A percentile compares a stretch with the other conserved stretches of the same genome.
Evolutionary conservation across 2,113 vertebrate species (phyloP).

Genomic region (Irena cyanogastra): DNA sequence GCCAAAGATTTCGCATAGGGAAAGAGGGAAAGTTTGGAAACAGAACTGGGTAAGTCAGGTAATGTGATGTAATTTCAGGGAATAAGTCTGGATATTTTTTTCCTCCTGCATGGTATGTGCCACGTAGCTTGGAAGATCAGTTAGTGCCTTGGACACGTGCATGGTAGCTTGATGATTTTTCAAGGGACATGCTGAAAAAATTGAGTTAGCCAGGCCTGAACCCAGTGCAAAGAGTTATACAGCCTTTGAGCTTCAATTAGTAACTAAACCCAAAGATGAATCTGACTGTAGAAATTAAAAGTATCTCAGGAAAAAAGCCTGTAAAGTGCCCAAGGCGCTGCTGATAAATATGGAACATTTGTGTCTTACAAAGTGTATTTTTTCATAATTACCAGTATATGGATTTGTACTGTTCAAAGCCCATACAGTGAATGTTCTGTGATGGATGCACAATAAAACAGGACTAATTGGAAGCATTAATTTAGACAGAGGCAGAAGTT

Average conservation of each 20-base stretch:
- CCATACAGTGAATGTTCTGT: background rate
- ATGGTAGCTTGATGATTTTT: background rate
- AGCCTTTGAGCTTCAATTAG: background rate
- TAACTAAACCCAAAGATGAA: background rate
- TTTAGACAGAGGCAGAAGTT: background rate
- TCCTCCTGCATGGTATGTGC: background rate
- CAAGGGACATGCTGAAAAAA: background rate
- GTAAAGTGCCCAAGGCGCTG: background rate
- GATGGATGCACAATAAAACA: slow-evolving; percentile 22
- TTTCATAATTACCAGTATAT: slow-evolving; percentile 26
- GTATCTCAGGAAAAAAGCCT: background rate
- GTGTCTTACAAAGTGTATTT: background rate
- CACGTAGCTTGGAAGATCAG: slow-evolving; percentile 28
- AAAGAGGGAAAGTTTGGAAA: slow-evolving; percentile 23
- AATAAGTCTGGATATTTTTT: background rate
- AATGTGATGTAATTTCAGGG: slow-evolving; percentile 30
- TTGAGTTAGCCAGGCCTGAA: background rate
- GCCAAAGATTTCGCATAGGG: background rate
- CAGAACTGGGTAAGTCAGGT: background rate
- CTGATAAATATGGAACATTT: slow-evolving; percentile 15
- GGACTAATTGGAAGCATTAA: slow-evolving; percentile 48
- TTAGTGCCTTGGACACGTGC: background rate
- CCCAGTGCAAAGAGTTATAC: background rate
- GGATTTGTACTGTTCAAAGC: slow-evolving; percentile 27
- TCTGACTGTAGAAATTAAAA: background rate